phyloP scores from a whole-genome alignment of 2,113 vertebrate genomes.

The Willisornis vidua region DNA sequence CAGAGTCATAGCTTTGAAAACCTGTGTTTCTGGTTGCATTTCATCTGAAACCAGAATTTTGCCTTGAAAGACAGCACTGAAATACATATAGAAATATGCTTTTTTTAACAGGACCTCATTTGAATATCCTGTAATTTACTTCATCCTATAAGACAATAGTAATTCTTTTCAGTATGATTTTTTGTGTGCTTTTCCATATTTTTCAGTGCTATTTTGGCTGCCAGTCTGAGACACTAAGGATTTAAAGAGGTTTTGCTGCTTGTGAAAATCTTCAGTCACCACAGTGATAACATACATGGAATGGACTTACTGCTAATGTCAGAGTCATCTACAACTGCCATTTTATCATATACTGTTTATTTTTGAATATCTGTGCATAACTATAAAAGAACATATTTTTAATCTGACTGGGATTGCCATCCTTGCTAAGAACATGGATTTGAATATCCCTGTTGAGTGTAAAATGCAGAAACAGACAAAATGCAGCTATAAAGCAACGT shows the following conservation, averaged over 20 bases:
- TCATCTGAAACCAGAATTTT: neutral
- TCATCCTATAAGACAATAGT: neutral
- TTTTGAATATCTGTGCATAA: neutral
- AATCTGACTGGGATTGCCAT: neutral
- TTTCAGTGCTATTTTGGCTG: neutral
- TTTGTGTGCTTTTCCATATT: neutral
- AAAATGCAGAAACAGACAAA: conserved; percentile 70
- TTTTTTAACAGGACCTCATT: neutral
- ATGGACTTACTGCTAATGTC: neutral
- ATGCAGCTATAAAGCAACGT: conserved; percentile 54
- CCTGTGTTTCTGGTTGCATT: neutral
- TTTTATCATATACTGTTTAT: neutral
- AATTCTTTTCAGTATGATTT: neutral
- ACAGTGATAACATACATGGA: neutral
- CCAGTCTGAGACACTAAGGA: neutral
- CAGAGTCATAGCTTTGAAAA: neutral
- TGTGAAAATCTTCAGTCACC: neutral
- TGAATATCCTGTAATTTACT: neutral
- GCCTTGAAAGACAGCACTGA: neutral
- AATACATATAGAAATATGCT: neutral
- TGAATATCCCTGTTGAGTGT: conserved; percentile 33
- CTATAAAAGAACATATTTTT: neutral
- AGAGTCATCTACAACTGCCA: neutral
- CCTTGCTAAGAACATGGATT: neutral
- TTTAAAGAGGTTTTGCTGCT: neutral